phyloP scores from a whole-genome alignment of 2,888 invertebrate genomes.

The Corythucha ciliata region DNA sequence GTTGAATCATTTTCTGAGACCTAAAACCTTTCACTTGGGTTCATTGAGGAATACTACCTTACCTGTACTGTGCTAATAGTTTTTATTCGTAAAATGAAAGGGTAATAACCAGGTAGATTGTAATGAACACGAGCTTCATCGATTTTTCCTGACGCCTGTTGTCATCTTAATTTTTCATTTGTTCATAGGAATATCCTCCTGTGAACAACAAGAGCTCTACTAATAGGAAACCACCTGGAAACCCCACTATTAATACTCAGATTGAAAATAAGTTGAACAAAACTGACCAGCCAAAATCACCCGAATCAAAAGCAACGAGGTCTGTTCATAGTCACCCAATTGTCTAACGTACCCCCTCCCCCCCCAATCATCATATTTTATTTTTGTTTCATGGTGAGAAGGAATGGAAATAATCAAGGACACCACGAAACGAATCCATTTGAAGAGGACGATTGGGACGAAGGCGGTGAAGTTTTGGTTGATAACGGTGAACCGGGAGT shows the following conservation, averaged over 20 bases:
- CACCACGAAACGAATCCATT: conserved; percentile 67
- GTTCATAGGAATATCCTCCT: conserved; percentile 51
- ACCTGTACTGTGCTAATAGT: too few relatives aligned
- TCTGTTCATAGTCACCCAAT: not conserved
- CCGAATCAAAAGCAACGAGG: conserved; percentile 26
- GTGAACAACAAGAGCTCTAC: conserved; percentile 46
- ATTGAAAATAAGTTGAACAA: conserved; percentile 26
- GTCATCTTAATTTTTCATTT: conserved; percentile 23
- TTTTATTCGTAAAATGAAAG: too few relatives aligned
- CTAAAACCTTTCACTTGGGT: too few relatives aligned
- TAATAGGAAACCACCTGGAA: conserved; percentile 43
- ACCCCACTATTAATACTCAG: conserved; percentile 41
- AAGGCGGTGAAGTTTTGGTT: conserved; percentile 65
- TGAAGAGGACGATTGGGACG: conserved; percentile 73
- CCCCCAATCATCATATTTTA: not conserved
- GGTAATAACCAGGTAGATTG: too few relatives aligned
- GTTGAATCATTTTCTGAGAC: too few relatives aligned
- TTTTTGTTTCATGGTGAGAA: too few relatives aligned
- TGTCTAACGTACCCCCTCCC: not conserved
- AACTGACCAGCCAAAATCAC: conserved; percentile 25
- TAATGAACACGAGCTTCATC: too few relatives aligned
- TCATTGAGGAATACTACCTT: too few relatives aligned
- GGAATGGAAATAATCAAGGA: conserved; percentile 36
- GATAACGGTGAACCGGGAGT: conserved; percentile 91
- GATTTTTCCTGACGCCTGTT: too few relatives aligned